Percentiles rank a stretch among this genome's conserved stretches.
Evolutionary conservation across 1,140 invertebrate species (phyloP).

Genomic region (Sinella curviseta): DNA sequence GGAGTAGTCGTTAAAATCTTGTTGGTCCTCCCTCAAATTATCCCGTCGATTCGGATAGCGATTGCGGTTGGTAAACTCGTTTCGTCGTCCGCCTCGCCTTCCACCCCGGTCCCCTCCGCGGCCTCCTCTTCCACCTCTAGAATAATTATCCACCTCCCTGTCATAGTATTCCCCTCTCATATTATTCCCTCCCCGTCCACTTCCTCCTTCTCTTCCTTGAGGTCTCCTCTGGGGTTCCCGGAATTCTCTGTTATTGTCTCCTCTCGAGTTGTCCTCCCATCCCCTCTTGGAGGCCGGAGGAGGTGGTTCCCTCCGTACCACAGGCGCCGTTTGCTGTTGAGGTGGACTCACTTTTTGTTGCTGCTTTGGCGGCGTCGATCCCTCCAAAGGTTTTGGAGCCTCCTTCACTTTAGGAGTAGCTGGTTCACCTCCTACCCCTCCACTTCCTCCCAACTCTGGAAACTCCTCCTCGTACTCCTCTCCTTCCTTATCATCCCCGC

Average conservation of each 20-base stretch:
- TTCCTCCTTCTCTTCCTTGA: conserved; percentile 1
- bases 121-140: conserved; percentile 36
- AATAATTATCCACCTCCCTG: conserved; percentile 18
- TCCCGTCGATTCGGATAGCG: conserved; percentile 42
- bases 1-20: neutral
- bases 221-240: neutral
- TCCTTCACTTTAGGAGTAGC: too few relatives aligned
- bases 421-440: too few relatives aligned
- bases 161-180: conserved; percentile 4
- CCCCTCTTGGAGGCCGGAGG: neutral
- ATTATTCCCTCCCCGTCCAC: too few relatives aligned
- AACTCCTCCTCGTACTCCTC: conserved; percentile 41
- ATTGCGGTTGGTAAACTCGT: conserved; percentile 48
- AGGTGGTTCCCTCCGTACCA: neutral
- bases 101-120: conserved; percentile 37
- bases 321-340: neutral
- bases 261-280: neutral
- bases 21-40: neutral
- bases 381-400: neutral
- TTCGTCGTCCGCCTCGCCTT: conserved; percentile 32
- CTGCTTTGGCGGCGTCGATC: neutral
- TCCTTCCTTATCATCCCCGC: neutral
- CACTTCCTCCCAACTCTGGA: conserved; percentile 28
- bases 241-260: neutral
- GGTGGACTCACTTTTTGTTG: too few relatives aligned